Conservation (phyloP, 2,888 invertebrate species). For the Bellardia pandia region DNA sequence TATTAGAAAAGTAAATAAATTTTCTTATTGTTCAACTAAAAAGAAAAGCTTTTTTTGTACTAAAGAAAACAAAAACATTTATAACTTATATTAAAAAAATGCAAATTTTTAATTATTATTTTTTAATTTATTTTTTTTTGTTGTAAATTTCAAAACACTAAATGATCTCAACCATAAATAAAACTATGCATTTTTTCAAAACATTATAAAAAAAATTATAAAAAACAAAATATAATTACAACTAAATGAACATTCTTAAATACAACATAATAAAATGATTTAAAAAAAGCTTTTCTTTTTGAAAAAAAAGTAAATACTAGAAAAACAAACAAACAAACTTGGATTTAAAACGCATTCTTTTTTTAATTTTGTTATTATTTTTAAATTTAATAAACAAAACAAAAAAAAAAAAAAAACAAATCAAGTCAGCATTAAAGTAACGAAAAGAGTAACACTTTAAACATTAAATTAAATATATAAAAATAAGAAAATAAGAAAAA, state of each 20-base stretch:
- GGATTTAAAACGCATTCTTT: slow-evolving; percentile 67
- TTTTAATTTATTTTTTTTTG: slow-evolving; percentile 51
- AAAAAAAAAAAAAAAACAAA: slow-evolving; percentile 43
- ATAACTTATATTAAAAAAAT: slow-evolving; percentile 52
- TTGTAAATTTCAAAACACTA: slow-evolving; percentile 66
- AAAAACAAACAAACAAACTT: slow-evolving; percentile 54
- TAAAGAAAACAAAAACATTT: slow-evolving; percentile 4
- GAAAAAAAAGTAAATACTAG: background rate
- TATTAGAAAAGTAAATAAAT: slow-evolving; percentile 9
- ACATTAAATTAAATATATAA: slow-evolving; percentile 48
- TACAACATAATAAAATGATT: slow-evolving; percentile 24
- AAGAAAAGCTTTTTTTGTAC: slow-evolving; percentile 67
- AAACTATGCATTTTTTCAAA: slow-evolving; percentile 72
- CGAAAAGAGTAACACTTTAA: slow-evolving; percentile 38
- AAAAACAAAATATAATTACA: slow-evolving; percentile 47
- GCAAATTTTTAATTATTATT: slow-evolving; percentile 57
- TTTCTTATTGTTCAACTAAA: slow-evolving; percentile 21
- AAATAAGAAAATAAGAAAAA: slow-evolving; percentile 41
- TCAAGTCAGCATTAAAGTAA: slow-evolving; percentile 69
- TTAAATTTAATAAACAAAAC: slow-evolving; percentile 33
- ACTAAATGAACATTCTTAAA: slow-evolving; percentile 53
- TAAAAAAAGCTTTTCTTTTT: slow-evolving; percentile 64
- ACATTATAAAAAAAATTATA: slow-evolving; percentile 49
- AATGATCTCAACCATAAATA: slow-evolving; percentile 72
- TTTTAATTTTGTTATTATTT: slow-evolving; percentile 37